phyloP scores from a whole-genome alignment of 2,113 vertebrate species.

The Nycticebus coucang region DNA sequence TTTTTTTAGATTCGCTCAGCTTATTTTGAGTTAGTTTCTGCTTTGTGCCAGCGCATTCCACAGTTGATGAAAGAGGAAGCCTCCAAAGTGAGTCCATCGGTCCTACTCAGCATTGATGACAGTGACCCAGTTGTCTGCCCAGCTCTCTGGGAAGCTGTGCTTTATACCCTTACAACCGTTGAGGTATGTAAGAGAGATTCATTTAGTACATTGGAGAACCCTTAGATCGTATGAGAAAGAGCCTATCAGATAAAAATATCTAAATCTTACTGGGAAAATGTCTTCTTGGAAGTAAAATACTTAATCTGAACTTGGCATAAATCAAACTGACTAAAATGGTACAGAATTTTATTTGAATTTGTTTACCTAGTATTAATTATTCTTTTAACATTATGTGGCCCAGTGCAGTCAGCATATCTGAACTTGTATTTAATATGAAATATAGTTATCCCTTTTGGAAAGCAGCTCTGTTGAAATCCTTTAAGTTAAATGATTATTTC shows the following conservation, averaged over 20 bases:
- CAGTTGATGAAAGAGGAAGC: conserved; percentile 90
- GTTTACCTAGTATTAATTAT: not conserved
- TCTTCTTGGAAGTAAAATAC: conserved; percentile 32
- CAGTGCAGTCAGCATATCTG: not conserved
- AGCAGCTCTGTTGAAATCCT: not conserved
- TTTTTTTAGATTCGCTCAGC: conserved; percentile 92
- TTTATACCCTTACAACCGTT: conserved; percentile 89
- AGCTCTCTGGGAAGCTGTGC: conserved; percentile 95
- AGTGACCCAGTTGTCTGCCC: conserved; percentile 94
- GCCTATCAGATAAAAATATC: not conserved
- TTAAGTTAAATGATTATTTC: conserved; percentile 15
- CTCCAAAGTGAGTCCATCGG: conserved; percentile 89
- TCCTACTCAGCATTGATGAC: conserved; percentile 95
- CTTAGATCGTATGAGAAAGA: not conserved
- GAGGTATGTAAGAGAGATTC: conserved; percentile 84
- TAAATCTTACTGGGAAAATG: conserved; percentile 18
- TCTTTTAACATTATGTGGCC: not conserved
- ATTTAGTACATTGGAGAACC: rapidly evolving
- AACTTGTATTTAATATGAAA: not conserved
- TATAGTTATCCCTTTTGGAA: not conserved
- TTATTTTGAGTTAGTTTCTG: conserved; percentile 93
- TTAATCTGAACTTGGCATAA: not conserved
- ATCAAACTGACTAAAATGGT: conserved; percentile 20
- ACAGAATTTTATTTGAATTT: not conserved
- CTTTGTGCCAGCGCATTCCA: conserved; percentile 91